phyloP scores from a whole-genome alignment of 2,888 invertebrate species.

The Stratiomys singularior region DNA sequence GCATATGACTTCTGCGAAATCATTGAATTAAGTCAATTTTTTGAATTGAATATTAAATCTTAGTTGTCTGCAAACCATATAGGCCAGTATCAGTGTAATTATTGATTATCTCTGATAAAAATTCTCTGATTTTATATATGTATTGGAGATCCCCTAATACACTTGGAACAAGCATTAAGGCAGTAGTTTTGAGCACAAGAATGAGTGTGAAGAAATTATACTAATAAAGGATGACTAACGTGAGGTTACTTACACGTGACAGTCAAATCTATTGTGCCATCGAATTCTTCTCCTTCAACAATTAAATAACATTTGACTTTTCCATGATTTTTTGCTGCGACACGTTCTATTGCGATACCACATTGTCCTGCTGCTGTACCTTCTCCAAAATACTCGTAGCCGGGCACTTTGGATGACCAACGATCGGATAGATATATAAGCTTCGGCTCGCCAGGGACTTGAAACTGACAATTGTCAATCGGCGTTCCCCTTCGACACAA shows the following conservation, averaged over 20 bases:
- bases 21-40: no score
- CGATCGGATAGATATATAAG: conserved; percentile 67
- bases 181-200: no score
- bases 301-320: conserved; percentile 75
- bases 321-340: conserved; percentile 76
- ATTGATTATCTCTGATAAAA: no score
- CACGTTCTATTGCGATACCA: conserved; percentile 73
- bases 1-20: no score
- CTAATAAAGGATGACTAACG: no score
- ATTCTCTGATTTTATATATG: no score
- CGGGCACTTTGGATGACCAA: conserved; percentile 62
- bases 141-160: no score
- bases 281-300: conserved; percentile 69
- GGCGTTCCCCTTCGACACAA: conserved; percentile 61
- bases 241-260: conserved; percentile 83
- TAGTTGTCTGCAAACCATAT: no score
- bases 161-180: no score
- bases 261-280: conserved; percentile 71
- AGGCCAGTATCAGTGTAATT: no score
- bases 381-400: conserved; percentile 68
- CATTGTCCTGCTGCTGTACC: conserved; percentile 75
- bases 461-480: conserved; percentile 65
- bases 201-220: no score
- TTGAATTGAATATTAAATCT: no score
- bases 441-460: conserved; percentile 66